phyloP scores from a whole-genome alignment of 2,888 invertebrate genomes.

The Temnothorax ravouxi region DNA sequence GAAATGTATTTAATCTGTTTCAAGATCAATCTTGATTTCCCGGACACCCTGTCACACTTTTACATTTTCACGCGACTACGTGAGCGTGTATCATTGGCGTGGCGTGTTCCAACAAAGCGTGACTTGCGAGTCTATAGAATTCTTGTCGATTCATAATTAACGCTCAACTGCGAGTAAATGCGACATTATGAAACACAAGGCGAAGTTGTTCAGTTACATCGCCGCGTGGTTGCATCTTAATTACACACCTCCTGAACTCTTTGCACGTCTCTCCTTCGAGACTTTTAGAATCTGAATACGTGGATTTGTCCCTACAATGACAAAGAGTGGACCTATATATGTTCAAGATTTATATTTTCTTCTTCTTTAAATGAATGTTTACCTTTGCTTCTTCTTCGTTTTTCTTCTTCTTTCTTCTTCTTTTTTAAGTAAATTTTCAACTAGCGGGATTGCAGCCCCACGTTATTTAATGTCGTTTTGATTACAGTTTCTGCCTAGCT shows the following conservation, averaged over 20 bases:
- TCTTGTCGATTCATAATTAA: slow-evolving; percentile 15
- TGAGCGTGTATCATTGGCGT: not conserved
- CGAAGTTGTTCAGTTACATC: not conserved
- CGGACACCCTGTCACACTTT: not conserved
- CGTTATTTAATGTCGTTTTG: not conserved
- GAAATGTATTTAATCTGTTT: not conserved
- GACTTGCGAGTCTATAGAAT: not conserved
- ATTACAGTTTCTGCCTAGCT: not conserved
- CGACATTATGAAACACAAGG: not conserved
- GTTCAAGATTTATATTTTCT: not conserved
- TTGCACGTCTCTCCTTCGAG: not conserved
- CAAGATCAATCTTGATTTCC: not conserved
- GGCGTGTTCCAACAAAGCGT: not conserved
- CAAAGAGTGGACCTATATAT: not conserved
- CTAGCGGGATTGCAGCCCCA: not conserved
- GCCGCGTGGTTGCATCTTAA: not conserved
- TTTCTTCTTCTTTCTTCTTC: not conserved
- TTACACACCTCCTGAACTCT: not conserved
- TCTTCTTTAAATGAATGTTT: not conserved
- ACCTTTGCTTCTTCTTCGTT: not conserved
- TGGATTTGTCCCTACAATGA: not conserved
- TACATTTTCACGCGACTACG: not conserved
- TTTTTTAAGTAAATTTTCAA: not conserved
- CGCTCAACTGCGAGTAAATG: not conserved
- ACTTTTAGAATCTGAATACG: not conserved